phyloP scores from a whole-genome alignment of 2,888 invertebrate species.

The Lasioglossum malachurum region DNA sequence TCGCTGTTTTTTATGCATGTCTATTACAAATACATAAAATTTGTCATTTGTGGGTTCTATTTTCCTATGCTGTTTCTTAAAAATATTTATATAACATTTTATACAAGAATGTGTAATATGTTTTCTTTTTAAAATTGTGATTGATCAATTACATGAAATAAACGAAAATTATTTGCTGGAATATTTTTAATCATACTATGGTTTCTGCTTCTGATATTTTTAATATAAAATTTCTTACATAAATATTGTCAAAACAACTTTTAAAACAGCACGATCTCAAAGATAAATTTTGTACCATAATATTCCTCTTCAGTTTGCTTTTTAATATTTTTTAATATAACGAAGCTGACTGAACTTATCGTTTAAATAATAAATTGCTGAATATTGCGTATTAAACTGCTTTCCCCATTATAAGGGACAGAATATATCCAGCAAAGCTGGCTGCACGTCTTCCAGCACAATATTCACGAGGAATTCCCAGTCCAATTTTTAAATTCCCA shows the following conservation, averaged over 20 bases:
- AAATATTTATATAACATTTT: no score
- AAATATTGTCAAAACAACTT: not conserved
- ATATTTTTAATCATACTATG: no score
- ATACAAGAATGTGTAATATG: no score
- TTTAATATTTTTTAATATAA: not conserved
- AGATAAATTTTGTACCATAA: not conserved
- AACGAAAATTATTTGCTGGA: no score
- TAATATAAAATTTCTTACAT: no score
- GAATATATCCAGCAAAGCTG: not conserved
- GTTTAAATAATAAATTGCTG: not conserved
- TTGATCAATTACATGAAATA: no score
- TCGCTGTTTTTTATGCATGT: not conserved
- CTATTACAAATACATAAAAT: no score
- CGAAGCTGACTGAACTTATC: not conserved
- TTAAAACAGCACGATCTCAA: no score
- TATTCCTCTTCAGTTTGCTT: not conserved
- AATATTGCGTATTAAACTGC: not conserved
- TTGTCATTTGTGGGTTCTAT: no score
- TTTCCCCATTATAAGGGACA: not conserved
- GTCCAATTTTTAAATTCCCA: not conserved
- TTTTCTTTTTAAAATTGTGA: no score
- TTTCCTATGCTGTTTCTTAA: not conserved
- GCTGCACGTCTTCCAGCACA: not conserved
- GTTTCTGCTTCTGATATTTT: no score
- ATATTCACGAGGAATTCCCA: not conserved